phyloP scores from a whole-genome alignment of 2,888 invertebrate species.

The Acleris sparsana region DNA sequence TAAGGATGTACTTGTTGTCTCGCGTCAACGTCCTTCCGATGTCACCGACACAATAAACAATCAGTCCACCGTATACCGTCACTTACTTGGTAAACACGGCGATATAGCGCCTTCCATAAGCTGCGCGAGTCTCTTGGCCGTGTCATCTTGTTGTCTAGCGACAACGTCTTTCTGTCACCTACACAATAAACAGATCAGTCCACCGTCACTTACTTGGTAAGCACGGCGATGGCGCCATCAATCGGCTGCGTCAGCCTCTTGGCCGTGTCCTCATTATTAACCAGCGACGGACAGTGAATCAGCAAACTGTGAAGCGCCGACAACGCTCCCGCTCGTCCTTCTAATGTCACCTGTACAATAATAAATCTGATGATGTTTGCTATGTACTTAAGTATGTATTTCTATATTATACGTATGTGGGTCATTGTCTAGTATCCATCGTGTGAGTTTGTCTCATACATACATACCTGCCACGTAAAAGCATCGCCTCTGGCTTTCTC shows the following conservation, averaged over 20 bases:
- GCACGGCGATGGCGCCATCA: slow-evolving; percentile 97
- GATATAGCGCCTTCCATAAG: too few relatives aligned
- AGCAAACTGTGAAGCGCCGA: slow-evolving; percentile 98
- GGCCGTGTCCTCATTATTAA: slow-evolving; percentile 95
- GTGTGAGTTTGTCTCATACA: too few relatives aligned
- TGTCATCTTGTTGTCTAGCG: too few relatives aligned
- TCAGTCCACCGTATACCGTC: not conserved
- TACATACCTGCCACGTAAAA: slow-evolving; percentile 98
- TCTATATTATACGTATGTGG: too few relatives aligned
- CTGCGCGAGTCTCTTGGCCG: too few relatives aligned
- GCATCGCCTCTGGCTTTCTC: slow-evolving; percentile 98
- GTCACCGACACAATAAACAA: not conserved
- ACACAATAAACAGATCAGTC: not conserved
- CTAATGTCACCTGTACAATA: slow-evolving; percentile 91
- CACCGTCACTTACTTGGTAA: slow-evolving; percentile 91
- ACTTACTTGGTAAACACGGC: slow-evolving; percentile 66
- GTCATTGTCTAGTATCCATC: too few relatives aligned
- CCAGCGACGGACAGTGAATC: slow-evolving; percentile 94
- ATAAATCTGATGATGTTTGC: not conserved
- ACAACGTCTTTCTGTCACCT: not conserved
- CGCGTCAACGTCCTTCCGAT: not conserved
- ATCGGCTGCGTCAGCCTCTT: slow-evolving; percentile 93
- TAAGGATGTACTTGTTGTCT: too few relatives aligned
- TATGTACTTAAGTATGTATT: too few relatives aligned
- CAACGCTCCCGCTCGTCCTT: slow-evolving; percentile 97